Evolutionary conservation across 2,113 vertebrate genomes (phyloP).

Genomic region (Acrocephalus kingi): DNA sequence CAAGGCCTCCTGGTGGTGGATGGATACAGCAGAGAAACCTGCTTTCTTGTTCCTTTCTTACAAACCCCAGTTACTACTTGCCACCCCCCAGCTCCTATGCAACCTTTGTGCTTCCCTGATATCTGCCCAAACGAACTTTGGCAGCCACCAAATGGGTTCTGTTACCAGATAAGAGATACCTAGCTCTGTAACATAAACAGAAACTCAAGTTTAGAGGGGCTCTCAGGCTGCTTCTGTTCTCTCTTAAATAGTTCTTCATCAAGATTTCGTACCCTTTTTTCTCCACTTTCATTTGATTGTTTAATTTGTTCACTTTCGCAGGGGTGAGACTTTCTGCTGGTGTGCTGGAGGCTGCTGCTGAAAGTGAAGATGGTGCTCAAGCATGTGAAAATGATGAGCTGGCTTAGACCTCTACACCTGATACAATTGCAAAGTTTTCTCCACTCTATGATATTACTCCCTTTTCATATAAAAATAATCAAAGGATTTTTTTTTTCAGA

Average conservation of each 20-base stretch:
- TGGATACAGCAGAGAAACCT: not conserved
- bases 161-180: not conserved
- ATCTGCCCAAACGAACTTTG: not conserved
- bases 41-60: not conserved
- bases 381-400: not conserved
- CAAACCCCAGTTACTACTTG: not conserved
- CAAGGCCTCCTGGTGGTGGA: not conserved
- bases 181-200: not conserved
- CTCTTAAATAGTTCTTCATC: not conserved
- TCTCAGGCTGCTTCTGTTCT: not conserved
- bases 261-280: not conserved
- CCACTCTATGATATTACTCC: rapidly evolving
- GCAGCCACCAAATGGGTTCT: rapidly evolving
- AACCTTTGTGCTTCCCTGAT: not conserved
- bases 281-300: not conserved
- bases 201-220: not conserved
- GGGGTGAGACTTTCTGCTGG: not conserved
- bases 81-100: not conserved
- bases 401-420: not conserved
- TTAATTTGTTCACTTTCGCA: not conserved
- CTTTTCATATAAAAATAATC: not conserved
- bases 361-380: not conserved
- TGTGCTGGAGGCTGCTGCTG: not conserved
- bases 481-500: not conserved
- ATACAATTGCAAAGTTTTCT: not conserved